A percentile compares a stretch with the other conserved stretches of the same genome.
Conservation (phyloP, 1,140 invertebrate genomes). For the Drosophila nigrodunni region DNA sequence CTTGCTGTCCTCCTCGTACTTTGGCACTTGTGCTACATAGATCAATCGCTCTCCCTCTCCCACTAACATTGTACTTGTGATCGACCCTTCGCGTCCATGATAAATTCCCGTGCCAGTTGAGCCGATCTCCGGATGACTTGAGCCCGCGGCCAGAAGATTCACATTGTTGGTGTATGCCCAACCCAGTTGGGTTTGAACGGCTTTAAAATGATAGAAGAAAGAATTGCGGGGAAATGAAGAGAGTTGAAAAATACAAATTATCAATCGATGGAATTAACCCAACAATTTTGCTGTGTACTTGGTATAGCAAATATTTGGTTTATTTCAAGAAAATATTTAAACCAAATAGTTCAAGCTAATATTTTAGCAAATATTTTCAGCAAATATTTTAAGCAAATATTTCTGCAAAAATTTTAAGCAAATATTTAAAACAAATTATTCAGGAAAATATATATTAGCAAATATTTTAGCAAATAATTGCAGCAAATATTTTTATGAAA, state of each 20-base stretch:
- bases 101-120: slow-evolving; percentile 85
- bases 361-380: no score
- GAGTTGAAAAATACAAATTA: background rate
- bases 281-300: no score
- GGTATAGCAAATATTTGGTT: no score
- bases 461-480: background rate
- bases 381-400: no score
- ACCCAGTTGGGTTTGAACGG: slow-evolving; percentile 84
- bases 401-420: background rate
- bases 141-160: slow-evolving; percentile 86
- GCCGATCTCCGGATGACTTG: slow-evolving; percentile 75
- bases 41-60: slow-evolving; percentile 49
- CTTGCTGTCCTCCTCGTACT: slow-evolving; percentile 9
- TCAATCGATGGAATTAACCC: no score
- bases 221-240: background rate
- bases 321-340: no score
- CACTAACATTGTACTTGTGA: slow-evolving; percentile 53
- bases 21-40: slow-evolving; percentile 66
- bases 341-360: no score
- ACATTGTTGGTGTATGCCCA: slow-evolving; percentile 85
- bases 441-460: background rate
- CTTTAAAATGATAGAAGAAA: slow-evolving; percentile 67
- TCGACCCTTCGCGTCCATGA: slow-evolving; percentile 66
- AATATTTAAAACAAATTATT: no score
- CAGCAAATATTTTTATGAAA: no score